Evolutionary conservation across 1,140 invertebrate species (phyloP).

Genomic region (Ganaspis sp.): DNA sequence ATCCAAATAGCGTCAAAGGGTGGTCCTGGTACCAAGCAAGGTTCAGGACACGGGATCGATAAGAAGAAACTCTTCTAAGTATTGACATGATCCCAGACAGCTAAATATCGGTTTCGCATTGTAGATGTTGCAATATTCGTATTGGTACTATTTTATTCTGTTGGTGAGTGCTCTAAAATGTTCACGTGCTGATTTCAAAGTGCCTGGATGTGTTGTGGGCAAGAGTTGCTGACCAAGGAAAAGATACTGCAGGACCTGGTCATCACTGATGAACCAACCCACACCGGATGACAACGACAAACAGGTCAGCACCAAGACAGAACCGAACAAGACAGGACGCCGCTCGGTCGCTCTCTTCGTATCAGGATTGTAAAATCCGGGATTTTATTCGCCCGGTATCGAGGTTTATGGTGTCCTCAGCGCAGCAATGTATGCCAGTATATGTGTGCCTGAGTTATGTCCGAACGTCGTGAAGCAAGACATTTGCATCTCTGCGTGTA

Average conservation of each 20-base stretch:
- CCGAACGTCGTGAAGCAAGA: slow-evolving; percentile 66
- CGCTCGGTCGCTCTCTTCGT: slow-evolving; percentile 56
- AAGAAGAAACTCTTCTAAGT: neutral
- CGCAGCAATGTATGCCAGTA: slow-evolving; percentile 51
- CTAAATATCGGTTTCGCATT: neutral
- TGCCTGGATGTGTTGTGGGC: slow-evolving; percentile 3
- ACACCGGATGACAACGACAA: slow-evolving; percentile 67
- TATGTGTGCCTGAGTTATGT: slow-evolving; percentile 72
- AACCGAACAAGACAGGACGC: slow-evolving; percentile 45
- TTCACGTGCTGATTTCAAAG: slow-evolving; percentile 11
- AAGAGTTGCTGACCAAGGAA: slow-evolving; percentile 38
- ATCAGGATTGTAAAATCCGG: slow-evolving; percentile 75
- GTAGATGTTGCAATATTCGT: neutral
- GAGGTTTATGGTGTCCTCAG: slow-evolving; percentile 75
- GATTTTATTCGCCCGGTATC: slow-evolving; percentile 75
- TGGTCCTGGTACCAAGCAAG: slow-evolving; percentile 69
- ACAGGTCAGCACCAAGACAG: slow-evolving; percentile 56
- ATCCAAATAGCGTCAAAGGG: too few species aligned
- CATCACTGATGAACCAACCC: slow-evolving; percentile 70
- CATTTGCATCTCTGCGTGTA: slow-evolving; percentile 63
- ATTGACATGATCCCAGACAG: neutral
- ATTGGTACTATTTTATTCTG: neutral
- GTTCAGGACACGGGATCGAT: slow-evolving; percentile 45
- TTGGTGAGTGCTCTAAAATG: neutral
- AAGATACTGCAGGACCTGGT: slow-evolving; percentile 62